phyloP scores from a whole-genome alignment of 2,113 vertebrate species.

The Tragelaphus scriptus region DNA sequence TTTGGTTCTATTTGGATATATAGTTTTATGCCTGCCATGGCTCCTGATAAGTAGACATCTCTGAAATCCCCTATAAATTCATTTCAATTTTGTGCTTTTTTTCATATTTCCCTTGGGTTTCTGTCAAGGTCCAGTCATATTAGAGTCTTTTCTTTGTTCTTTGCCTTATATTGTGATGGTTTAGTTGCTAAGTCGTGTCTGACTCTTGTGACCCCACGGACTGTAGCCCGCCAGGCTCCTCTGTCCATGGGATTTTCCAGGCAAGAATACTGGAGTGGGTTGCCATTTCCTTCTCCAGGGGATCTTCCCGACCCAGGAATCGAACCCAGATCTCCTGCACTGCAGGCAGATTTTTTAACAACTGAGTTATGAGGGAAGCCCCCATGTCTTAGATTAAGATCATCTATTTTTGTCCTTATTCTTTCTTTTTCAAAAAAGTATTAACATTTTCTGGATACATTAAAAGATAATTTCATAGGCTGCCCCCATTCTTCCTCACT shows the following conservation, averaged over 20 bases:
- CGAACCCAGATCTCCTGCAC: accelerated
- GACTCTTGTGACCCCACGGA: background rate
- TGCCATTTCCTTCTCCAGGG: background rate
- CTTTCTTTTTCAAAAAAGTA: background rate
- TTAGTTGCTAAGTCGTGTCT: background rate
- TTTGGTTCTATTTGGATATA: background rate
- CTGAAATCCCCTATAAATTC: background rate
- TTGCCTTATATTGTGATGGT: background rate
- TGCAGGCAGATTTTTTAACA: background rate
- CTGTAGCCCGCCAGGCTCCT: background rate
- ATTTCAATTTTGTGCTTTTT: background rate
- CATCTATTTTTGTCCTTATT: background rate
- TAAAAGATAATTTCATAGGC: background rate
- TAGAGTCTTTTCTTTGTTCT: background rate
- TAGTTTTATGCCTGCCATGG: background rate
- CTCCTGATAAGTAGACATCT: background rate
- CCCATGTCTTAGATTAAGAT: background rate
- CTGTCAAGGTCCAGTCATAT: background rate
- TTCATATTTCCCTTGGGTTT: background rate
- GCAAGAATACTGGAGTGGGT: background rate
- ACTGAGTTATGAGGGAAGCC: background rate
- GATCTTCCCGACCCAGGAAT: background rate
- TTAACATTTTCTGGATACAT: background rate
- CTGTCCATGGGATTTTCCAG: background rate
- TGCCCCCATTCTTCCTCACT: background rate